Base-by-base conservation (phyloP, 2,797 vertebrate species). In the Synanceia verrucosa region DNA sequence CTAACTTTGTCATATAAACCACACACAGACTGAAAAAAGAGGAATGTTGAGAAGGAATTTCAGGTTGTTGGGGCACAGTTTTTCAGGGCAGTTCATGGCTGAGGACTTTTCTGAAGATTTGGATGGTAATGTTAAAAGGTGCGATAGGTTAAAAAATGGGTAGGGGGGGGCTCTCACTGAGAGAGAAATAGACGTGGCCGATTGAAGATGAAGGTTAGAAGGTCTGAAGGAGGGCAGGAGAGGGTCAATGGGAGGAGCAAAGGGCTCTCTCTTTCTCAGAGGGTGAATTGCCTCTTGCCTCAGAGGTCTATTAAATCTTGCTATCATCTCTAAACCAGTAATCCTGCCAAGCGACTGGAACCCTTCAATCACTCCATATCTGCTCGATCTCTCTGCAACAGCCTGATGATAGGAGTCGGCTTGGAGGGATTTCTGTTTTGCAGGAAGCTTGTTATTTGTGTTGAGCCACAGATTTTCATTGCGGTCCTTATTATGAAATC, bases 301-400 rank as follows among this genome's bases (percentile, higher is more conserved):
- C 77, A 55, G 70, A 83, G 81, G 83, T 92, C 84, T 91, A 87
- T 92, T 91, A 92, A 92, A 92, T 90, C 80, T 88, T 18, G 81
- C 83, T 74, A 85, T 91, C 90, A 91, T 91, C 90, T 92, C 79
- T 52, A 79, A 90, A 86, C 73, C 81, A 82, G 83, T 90, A 90
- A 92, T 92, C 90, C 86, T 74, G 70, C 73, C 84, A 79, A 81
- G 65, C 50, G 43, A 88, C 82, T 82, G 73, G 83, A 90, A 89
- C 86, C 82, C 76, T 87, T 90, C 91, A 89, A 88, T 92, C 87
- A 88, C 76, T 62, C 47, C 47, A 5, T 86, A 88, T 91, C 82
- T 67, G 44, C 48, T 21, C 26, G n/a, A 90, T 92, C 88, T 88
- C 74, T 65, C 81, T 29, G 71, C 82, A 79, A 59, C 76, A 62